Base-by-base conservation (phyloP, 2,113 vertebrate species). In the Leucosticte australis region DNA sequence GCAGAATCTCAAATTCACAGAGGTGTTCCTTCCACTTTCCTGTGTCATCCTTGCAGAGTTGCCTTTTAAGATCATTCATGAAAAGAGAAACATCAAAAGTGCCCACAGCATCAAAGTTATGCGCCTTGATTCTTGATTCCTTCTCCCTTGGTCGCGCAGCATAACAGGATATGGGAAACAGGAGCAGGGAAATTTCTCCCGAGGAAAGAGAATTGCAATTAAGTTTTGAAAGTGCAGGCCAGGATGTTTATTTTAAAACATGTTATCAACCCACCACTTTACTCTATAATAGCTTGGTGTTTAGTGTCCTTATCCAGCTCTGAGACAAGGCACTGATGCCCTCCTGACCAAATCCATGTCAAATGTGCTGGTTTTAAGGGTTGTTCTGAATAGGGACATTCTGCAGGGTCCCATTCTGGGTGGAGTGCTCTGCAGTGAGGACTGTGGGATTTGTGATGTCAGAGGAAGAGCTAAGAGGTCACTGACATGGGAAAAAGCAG, bases 191-290 rank as follows among this genome's bases (percentile, higher is more conserved):
- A 78, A 91, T 74, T 65, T 71, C 37, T 91, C 62, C 62, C 4
- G 8, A 49, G 49, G 31, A 53, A 92, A 63, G 27, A 31, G 21
- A 64, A 31, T 24, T 46, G 27, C 35, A 94, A 88, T 90, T 49
- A 80, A 83, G 10, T 88, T 93, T 88, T 67, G 15, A 59, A 86
- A 70, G 50, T 42, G 7, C 30, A 74, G 46, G 21, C 33, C 71
- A 90, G 88, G 75, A 90, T 92, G 82, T 92, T 93, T 93, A 56
- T 83, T 94, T 95, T 93, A 92, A 86, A 88, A 49, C 7, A 20
- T 55, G 3, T 24, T 88, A 93, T 90, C 92, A 39, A 55, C 12
- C 9, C 2, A 0, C 33, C 63, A 70, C 50, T 94, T 94, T 62
- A 49, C 6, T 49, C 71, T 21, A 7, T 83, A 92, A 88, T 42